Evolutionary conservation across 2,113 vertebrate genomes (phyloP), one percentile per base, ranked within the genome.

Genomic region (Aepyceros melampus): DNA sequence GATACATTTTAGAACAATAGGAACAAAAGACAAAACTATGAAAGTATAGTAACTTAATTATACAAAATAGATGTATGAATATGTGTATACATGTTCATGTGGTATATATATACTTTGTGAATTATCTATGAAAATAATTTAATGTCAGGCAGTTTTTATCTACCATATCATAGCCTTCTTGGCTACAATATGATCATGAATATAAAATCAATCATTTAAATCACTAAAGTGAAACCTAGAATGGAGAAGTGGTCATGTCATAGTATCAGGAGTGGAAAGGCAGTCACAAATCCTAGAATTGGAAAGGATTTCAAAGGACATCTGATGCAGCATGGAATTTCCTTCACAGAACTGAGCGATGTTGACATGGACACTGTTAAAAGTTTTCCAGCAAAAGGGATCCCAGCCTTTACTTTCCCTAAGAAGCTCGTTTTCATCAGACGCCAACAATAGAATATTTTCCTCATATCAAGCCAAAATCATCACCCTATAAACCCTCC

Each of bases 11-110:
- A 89, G 78, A 95, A 91, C 33, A 95, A 56, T 3, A 95, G 47
- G 31, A 94, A 84, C 40, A 95, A 25, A 94, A 16, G 15, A 89
- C 40, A 96, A 97, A 97, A 81, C 51, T 84, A 79, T 40, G 55
- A 76, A 81, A 53, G 29, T 67, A 55, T 47, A 95, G 36, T 53
- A 87, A 71, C 33, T 85, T 78, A 91, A 76, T 74, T 78, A 74
- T 21, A 89, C 36, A 95, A 96, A 87, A 81, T 7, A 94, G 62
- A 87, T 55, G 9, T 55, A 27, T 45, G 31, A 25, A 27, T 58
- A 23, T 19, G 25, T 79, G 40, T 25, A 1, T 55, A 88, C n/a
- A 58, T 60, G 14, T 40, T 2, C 29, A 29, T 2, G 31, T 3
- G 19, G n/a, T 33, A 96, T 78, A 93, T 14, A 86, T 11, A 19